phyloP scores from a whole-genome alignment of 1,140 invertebrate genomes.

The Saccostrea cuccullata region DNA sequence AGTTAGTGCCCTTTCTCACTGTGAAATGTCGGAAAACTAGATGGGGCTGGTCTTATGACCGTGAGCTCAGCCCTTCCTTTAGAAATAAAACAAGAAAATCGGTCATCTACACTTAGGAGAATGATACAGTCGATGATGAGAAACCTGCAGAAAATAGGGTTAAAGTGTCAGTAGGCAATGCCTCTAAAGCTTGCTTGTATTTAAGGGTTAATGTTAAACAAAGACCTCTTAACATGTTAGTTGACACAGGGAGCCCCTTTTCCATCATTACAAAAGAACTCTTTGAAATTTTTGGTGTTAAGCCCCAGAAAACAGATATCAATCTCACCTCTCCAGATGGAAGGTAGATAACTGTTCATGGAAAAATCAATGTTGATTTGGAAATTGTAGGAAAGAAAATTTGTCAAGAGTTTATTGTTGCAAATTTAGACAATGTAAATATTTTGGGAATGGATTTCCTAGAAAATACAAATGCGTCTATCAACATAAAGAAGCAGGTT shows the following conservation, averaged over 20 bases:
- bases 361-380: not conserved
- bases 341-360: slow-evolving; percentile 6
- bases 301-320: not conserved
- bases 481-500: not conserved
- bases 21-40: no score
- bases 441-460: slow-evolving; percentile 17
- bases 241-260: slow-evolving; percentile 19
- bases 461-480: not conserved
- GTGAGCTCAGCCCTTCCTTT: no score
- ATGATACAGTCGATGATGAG: no score
- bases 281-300: not conserved
- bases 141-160: no score
- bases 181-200: no score
- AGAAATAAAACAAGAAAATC: no score
- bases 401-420: slow-evolving; percentile 1
- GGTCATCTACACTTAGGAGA: no score
- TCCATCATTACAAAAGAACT: not conserved
- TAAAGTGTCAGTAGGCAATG: no score
- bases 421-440: slow-evolving; percentile 11
- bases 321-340: slow-evolving; percentile 9
- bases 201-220: no score
- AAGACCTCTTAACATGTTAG: not conserved
- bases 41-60: no score
- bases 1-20: no score
- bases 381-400: slow-evolving; percentile 21